Conservation (phyloP, 92 coral and sea anemone genomes). For the Phymanthus crucifer region DNA sequence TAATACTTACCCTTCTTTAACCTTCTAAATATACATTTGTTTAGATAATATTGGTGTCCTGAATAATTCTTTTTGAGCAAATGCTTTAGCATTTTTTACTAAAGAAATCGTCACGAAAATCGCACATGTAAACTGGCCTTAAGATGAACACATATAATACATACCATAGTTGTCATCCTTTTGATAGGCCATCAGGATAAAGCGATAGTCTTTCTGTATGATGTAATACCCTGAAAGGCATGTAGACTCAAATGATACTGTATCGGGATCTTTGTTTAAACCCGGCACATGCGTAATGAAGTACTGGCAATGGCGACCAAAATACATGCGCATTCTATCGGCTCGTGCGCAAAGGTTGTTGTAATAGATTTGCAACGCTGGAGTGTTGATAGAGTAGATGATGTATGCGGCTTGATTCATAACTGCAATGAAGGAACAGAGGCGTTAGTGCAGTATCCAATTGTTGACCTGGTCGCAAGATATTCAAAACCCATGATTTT, state of each 20-base stretch:
- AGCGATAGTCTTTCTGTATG: constrained; percentile 61
- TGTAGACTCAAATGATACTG: constrained; percentile 84
- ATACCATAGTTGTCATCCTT: constrained; percentile 63
- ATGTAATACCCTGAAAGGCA: constrained; percentile 76
- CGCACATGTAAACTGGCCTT: no score
- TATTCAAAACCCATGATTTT: no score
- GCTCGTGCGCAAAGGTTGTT: constrained; percentile 59
- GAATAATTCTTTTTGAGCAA: no score
- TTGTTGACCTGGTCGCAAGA: no score
- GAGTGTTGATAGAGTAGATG: constrained; percentile 79
- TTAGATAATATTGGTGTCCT: no score
- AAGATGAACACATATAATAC: no score
- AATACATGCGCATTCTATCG: constrained; percentile 34
- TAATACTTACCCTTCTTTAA: no score
- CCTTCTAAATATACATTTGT: no score
- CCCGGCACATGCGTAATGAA: constrained; percentile 91
- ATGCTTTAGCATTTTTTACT: no score
- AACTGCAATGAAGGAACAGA: constrained; percentile 36
- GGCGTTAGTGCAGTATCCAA: no score
- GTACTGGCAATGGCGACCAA: constrained; percentile 72
- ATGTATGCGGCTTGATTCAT: constrained; percentile 65
- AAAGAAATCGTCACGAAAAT: no score
- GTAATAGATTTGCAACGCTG: constrained; percentile 57
- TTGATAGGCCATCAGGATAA: constrained; percentile 39
- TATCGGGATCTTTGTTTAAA: constrained; percentile 71